phyloP scores from a whole-genome alignment of 2,888 invertebrate genomes.

The Nephrotoma appendiculata region DNA sequence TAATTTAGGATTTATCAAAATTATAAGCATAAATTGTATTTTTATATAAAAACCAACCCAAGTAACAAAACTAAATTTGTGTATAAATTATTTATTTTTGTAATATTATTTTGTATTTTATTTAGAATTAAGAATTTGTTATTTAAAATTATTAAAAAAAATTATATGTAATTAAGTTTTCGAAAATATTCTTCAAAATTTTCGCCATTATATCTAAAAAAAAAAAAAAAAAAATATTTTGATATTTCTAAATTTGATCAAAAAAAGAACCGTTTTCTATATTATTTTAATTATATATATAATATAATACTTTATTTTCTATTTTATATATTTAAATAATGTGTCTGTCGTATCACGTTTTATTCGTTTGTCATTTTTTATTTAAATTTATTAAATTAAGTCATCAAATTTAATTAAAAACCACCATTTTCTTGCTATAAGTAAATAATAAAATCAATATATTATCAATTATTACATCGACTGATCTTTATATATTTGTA shows the following conservation, averaged over 20 bases:
- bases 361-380: not conserved
- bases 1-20: conserved; percentile 1
- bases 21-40: not conserved
- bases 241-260: not conserved
- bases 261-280: not conserved
- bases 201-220: not conserved
- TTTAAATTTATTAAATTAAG: not conserved
- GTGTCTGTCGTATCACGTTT: not conserved
- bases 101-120: not conserved
- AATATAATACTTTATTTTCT: not conserved
- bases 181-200: conserved; percentile 1
- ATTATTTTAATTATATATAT: not conserved
- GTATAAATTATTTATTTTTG: conserved; percentile 2
- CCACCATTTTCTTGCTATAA: not conserved
- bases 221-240: not conserved
- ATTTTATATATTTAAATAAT: not conserved
- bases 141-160: not conserved
- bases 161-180: not conserved
- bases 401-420: not conserved
- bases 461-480: conserved; percentile 6
- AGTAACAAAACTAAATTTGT: not conserved
- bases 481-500: conserved; percentile 3
- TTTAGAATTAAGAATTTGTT: conserved; percentile 1
- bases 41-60: not conserved
- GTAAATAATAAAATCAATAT: not conserved